phyloP scores from a whole-genome alignment of 2,797 vertebrate genomes.

The Parauchenoglanis punctatus region DNA sequence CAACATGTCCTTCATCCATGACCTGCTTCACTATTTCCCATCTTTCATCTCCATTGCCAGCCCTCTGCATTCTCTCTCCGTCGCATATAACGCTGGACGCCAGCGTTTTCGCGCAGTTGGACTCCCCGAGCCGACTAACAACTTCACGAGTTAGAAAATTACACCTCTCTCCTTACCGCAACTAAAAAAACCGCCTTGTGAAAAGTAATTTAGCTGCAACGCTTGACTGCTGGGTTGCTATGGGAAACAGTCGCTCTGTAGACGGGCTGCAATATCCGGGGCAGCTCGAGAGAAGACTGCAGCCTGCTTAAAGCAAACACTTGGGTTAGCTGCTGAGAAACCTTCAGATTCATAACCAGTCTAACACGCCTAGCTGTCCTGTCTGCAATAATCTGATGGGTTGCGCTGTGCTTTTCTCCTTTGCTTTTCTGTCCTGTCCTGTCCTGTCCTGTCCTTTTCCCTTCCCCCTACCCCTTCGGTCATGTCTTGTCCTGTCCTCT shows the following conservation, averaged over 20 bases:
- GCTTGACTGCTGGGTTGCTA: slow-evolving; percentile 65
- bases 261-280: slow-evolving; percentile 56
- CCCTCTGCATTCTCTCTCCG: background rate
- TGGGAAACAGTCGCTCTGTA: slow-evolving; percentile 62
- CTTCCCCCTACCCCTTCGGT: background rate
- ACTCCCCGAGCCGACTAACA: slow-evolving; percentile 21
- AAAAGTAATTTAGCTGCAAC: slow-evolving; percentile 38
- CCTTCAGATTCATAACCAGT: background rate
- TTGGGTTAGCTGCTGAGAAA: background rate
- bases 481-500: background rate
- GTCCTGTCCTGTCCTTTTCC: background rate
- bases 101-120: slow-evolving; percentile 3
- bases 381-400: slow-evolving; percentile 56
- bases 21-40: slow-evolving; percentile 12
- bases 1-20: background rate
- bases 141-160: slow-evolving; percentile 9
- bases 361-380: slow-evolving; percentile 55
- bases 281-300: slow-evolving; percentile 60
- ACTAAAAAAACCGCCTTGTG: slow-evolving; percentile 1
- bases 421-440: background rate
- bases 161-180: slow-evolving; percentile 2
- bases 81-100: background rate
- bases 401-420: slow-evolving; percentile 9
- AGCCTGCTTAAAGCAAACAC: background rate
- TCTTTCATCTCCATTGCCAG: background rate